Evolutionary conservation across 2,797 vertebrate genomes (phyloP).

Genomic region (Myiothlypis coronata): DNA sequence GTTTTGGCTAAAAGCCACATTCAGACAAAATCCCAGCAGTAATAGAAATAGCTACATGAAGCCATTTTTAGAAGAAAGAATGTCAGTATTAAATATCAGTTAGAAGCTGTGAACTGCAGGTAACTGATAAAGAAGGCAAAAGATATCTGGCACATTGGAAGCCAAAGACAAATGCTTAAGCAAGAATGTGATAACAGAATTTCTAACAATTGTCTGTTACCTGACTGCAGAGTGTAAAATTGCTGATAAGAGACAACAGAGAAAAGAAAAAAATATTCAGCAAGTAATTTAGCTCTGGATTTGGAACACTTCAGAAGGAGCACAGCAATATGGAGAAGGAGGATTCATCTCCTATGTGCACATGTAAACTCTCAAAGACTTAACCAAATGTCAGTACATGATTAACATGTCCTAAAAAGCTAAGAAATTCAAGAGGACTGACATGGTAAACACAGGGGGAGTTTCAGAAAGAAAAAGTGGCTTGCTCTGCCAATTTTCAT

Average conservation of each 20-base stretch:
- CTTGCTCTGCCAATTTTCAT: background rate
- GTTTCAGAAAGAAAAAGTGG: background rate
- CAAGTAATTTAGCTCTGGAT: background rate
- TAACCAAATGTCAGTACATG: background rate
- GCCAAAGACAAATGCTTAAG: background rate
- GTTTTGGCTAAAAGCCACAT: background rate
- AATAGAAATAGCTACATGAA: background rate
- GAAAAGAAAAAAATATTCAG: background rate
- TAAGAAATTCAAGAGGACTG: background rate
- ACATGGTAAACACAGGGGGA: background rate
- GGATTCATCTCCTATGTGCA: background rate
- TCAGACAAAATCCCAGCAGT: background rate
- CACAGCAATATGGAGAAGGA: background rate
- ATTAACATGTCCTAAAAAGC: background rate
- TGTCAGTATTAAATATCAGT: background rate
- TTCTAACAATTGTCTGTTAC: background rate
- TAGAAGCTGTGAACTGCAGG: background rate
- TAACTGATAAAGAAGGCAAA: constrained; percentile 2
- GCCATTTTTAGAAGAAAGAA: background rate
- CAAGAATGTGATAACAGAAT: background rate
- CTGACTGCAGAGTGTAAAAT: background rate
- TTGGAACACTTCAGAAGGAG: background rate
- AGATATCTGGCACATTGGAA: background rate
- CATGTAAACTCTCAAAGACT: background rate
- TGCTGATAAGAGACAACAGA: background rate